These are phyloP conservation scores for Cylindroiulus punctatus DNA, from an alignment of 2,888 invertebrate genomes.

Conservation along the genomic window DNA sequence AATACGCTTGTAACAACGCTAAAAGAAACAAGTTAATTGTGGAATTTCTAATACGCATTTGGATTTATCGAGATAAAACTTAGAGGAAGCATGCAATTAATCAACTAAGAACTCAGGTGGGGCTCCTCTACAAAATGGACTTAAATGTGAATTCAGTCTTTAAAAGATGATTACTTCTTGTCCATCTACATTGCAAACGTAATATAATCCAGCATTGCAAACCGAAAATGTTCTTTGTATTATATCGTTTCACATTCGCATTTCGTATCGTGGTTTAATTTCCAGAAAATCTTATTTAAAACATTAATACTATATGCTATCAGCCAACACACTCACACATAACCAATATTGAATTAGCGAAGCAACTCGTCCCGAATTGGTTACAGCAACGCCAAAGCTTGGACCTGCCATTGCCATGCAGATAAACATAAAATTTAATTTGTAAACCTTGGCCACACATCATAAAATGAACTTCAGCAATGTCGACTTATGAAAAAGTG, in stretches of 20 bases:
- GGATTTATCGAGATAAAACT: not conserved
- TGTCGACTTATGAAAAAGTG: conserved; percentile 28
- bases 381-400: not conserved
- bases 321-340: too few relatives aligned
- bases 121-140: not conserved
- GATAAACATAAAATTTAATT: conserved; percentile 23
- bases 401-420: not conserved
- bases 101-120: not conserved
- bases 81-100: not conserved
- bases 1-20: too few relatives aligned
- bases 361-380: not conserved
- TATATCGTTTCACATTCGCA: too few relatives aligned
- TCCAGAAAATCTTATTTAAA: too few relatives aligned
- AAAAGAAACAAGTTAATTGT: too few relatives aligned
- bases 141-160: not conserved
- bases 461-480: not conserved
- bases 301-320: too few relatives aligned
- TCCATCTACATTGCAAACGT: not conserved
- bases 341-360: too few relatives aligned
- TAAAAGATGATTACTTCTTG: not conserved
- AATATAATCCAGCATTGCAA: not conserved
- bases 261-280: too few relatives aligned
- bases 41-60: not conserved
- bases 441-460: not conserved
- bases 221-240: too few relatives aligned